Evolutionary conservation across 1,140 invertebrate genomes (phyloP), one percentile per base, ranked within the genome.

Genomic region (Nebria ingens): DNA sequence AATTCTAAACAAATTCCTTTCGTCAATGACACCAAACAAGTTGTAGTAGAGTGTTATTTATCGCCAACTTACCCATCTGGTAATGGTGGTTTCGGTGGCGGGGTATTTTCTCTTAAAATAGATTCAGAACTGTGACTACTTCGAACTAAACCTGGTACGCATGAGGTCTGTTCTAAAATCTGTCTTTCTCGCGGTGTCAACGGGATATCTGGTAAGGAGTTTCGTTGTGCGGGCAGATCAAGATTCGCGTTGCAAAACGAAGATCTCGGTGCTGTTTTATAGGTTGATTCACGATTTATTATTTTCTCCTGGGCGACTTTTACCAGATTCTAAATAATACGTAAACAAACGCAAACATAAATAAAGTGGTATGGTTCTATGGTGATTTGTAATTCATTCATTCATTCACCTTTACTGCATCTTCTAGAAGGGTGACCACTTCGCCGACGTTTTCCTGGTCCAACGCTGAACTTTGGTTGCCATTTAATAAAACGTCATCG

Each of bases 401-500:
- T 59, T 9, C 25, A 34, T 34, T 9, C 25, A 34, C 85, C 71
- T 89, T 80, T 25, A 93, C 87, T 3, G 89, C 86, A 49, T 87
- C 79, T 62, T 86, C 86, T 0, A 93, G 79, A 52, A 85, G 76
- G 58, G 82, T 80, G 49, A 93, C 84, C 29, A 91, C 82, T 57
- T 88, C 82, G 22, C 79, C 80, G 19, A 93, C 89, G 69, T 87
- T 86, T 56, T 87, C 83, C 21, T 77, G 79, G 64, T 83, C 78
- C 61, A 87, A 65, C 38, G 78, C 76, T 54, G 76, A 71, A 49
- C 77, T 80, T 59, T 84, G 80, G 38, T 85, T 80, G 21, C 83
- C 83, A 60, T 84, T 79, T 2, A 93, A 74, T 59, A 94, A 73
- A 38, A 90, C 86, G 68, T 92, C 87, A 71, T 97, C 92, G 69